phyloP scores from a whole-genome alignment of 2,888 invertebrate species.

The Pycnomerus fuliginosus region DNA sequence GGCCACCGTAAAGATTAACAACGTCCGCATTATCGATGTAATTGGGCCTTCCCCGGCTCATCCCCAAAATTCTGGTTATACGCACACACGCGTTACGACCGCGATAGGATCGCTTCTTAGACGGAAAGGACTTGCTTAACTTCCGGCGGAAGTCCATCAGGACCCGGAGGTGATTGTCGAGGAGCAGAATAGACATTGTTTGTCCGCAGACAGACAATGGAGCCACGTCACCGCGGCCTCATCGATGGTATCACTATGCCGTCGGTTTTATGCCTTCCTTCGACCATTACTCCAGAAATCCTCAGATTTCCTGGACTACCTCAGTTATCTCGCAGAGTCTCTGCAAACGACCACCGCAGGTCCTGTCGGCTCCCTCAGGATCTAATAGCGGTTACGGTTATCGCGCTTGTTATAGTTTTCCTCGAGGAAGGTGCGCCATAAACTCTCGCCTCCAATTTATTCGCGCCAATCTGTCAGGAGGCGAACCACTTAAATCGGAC shows the following conservation, averaged over 20 bases:
- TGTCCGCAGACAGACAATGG: conserved; percentile 40
- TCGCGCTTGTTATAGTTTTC: conserved; percentile 51
- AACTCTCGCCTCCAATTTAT: conserved; percentile 50
- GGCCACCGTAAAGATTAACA: conserved; percentile 10
- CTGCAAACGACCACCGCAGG: conserved; percentile 46
- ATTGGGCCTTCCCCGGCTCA: conserved; percentile 7
- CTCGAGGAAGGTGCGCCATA: conserved; percentile 51
- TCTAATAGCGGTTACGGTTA: conserved; percentile 51
- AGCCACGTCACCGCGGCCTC: conserved; percentile 39
- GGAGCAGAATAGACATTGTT: conserved; percentile 47
- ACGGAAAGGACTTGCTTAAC: conserved; percentile 46
- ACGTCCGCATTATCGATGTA: conserved; percentile 12
- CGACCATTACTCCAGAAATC: conserved; percentile 50
- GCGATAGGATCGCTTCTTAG: conserved; percentile 36
- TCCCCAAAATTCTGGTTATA: conserved; percentile 15
- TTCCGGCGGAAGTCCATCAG: conserved; percentile 51
- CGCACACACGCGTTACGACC: conserved; percentile 9
- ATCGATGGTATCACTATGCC: conserved; percentile 51
- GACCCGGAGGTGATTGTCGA: conserved; percentile 49
- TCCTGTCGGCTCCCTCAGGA: conserved; percentile 44
- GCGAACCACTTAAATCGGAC: conserved; percentile 22
- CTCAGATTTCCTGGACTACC: conserved; percentile 49
- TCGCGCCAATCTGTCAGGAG: conserved; percentile 30
- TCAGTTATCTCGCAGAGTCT: conserved; percentile 47
- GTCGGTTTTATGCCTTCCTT: conserved; percentile 46